phyloP scores from a whole-genome alignment of 2,888 invertebrate genomes.

The Himalopsyche kuldschensis region DNA sequence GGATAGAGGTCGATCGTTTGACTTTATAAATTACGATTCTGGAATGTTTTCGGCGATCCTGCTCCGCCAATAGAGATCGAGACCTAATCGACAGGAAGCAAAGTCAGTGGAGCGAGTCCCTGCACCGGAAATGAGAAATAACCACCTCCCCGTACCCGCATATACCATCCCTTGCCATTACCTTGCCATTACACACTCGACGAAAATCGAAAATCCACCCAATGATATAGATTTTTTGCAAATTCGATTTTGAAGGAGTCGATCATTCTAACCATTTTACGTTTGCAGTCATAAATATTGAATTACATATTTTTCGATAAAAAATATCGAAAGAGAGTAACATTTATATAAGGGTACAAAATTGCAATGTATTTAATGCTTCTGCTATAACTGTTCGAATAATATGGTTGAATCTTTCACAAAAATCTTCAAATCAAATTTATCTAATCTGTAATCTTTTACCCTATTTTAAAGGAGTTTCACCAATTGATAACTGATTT shows the following conservation, averaged over 20 bases:
- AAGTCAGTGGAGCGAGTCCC: neutral
- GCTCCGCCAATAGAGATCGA: neutral
- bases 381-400: too few species aligned
- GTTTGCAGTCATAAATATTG: too few species aligned
- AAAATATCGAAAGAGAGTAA: too few species aligned
- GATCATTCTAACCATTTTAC: too few species aligned
- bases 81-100: neutral
- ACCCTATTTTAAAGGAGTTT: too few species aligned
- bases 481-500: too few species aligned
- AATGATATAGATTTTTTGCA: neutral
- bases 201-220: neutral
- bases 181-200: neutral
- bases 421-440: too few species aligned
- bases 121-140: neutral
- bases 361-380: too few species aligned
- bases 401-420: too few species aligned
- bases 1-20: neutral
- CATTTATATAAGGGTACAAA: too few species aligned
- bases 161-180: neutral
- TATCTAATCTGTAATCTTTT: too few species aligned
- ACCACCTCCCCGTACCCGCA: neutral
- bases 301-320: too few species aligned
- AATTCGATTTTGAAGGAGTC: neutral
- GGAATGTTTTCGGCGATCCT: neutral
- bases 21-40: neutral